These are phyloP conservation scores for Chloropsis hardwickii DNA, from an alignment of 2,113 vertebrate genomes.

Conservation along the genomic window DNA sequence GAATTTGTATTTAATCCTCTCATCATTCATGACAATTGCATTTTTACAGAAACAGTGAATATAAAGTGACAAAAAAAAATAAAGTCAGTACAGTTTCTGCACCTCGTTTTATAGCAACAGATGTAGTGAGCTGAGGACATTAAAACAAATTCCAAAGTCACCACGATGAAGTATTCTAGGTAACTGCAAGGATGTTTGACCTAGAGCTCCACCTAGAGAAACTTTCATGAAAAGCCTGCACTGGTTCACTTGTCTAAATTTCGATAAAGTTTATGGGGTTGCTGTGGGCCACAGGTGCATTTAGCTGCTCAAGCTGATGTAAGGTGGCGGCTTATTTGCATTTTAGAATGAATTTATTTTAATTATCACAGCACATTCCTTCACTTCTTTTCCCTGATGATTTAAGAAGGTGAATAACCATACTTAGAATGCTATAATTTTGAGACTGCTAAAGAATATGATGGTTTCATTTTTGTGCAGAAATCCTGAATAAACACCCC, in stretches of 20 bases:
- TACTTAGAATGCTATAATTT: neutral
- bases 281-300: neutral
- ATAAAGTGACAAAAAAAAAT: conserved; percentile 20
- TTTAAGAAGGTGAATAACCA: neutral
- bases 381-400: neutral
- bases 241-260: neutral
- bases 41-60: neutral
- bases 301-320: neutral
- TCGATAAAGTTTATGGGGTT: neutral
- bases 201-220: conserved; percentile 72
- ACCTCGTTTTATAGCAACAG: conserved; percentile 16
- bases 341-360: neutral
- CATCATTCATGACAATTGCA: neutral
- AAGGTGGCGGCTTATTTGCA: neutral
- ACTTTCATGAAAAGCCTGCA: neutral
- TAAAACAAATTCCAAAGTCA: conserved; percentile 14
- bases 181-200: conserved; percentile 18
- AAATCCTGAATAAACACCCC: neutral
- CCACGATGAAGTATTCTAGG: neutral
- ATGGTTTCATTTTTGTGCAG: neutral
- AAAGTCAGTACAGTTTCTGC: neutral
- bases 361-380: neutral
- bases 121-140: conserved; percentile 21
- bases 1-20: conserved; percentile 16
- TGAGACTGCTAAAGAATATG: neutral